Conservation (phyloP, 2,113 vertebrate genomes). For the Archilochus colubris region DNA sequence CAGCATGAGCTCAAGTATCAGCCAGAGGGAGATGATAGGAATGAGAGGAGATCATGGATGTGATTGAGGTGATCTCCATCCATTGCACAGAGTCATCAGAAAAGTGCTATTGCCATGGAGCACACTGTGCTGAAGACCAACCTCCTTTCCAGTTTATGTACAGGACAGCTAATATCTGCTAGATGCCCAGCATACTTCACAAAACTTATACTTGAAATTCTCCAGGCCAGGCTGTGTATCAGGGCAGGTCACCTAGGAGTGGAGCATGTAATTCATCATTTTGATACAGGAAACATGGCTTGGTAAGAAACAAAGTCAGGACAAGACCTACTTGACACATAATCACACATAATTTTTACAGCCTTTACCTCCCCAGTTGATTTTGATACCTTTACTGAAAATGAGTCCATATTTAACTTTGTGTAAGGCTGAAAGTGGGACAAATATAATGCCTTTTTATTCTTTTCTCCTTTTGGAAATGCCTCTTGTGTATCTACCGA, state of each 20-base stretch:
- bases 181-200: not conserved
- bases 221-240: not conserved
- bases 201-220: not conserved
- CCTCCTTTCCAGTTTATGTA: not conserved
- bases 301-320: not conserved
- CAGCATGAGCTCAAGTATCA: not conserved
- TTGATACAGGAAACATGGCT: not conserved
- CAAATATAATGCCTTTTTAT: not conserved
- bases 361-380: not conserved
- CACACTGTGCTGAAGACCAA: not conserved
- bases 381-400: not conserved
- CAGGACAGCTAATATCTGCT: not conserved
- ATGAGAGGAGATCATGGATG: not conserved
- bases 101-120: not conserved
- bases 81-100: not conserved
- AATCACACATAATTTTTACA: fast-evolving
- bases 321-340: not conserved
- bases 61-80: not conserved
- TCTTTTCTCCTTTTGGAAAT: not conserved
- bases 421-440: not conserved
- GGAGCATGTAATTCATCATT: not conserved
- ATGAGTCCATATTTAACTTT: not conserved
- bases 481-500: not conserved
- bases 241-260: not conserved
- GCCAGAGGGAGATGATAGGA: not conserved